A percentile compares a stretch with the other conserved stretches of the same genome.
Conservation (phyloP, 2,797 vertebrate genomes). For the Danio tinwini region DNA sequence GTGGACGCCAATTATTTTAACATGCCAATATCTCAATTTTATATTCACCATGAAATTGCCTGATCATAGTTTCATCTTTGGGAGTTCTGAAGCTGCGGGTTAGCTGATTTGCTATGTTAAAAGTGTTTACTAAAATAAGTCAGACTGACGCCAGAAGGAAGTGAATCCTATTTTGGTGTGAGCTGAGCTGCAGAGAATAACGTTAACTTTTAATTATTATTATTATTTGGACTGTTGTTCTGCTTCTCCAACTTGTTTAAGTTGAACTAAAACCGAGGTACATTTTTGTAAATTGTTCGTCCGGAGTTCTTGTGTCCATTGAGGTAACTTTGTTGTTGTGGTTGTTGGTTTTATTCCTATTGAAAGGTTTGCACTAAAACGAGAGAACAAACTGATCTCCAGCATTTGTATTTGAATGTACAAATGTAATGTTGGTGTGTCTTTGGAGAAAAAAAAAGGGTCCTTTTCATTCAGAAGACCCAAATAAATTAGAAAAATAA, state of each 20-base stretch:
- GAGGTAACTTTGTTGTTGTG: constrained; percentile 13
- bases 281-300: constrained; percentile 23
- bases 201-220: background rate
- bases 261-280: constrained; percentile 17
- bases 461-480: constrained; percentile 18
- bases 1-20: background rate
- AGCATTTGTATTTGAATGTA: constrained; percentile 27
- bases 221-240: background rate
- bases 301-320: background rate
- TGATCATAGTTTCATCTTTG: background rate
- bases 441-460: background rate
- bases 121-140: constrained; percentile 11
- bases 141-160: background rate
- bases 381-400: constrained; percentile 26
- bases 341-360: constrained; percentile 32
- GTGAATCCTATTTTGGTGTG: background rate
- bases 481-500: background rate
- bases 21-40: constrained; percentile 5
- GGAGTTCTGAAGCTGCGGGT: constrained; percentile 17
- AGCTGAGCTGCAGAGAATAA: background rate
- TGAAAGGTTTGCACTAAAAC: constrained; percentile 36
- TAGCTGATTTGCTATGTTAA: constrained; percentile 11
- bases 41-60: background rate
- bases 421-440: constrained; percentile 27
- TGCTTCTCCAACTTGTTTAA: constrained; percentile 1